phyloP scores from a whole-genome alignment of 2,888 invertebrate genomes.

The Agriopis leucophaearia region DNA sequence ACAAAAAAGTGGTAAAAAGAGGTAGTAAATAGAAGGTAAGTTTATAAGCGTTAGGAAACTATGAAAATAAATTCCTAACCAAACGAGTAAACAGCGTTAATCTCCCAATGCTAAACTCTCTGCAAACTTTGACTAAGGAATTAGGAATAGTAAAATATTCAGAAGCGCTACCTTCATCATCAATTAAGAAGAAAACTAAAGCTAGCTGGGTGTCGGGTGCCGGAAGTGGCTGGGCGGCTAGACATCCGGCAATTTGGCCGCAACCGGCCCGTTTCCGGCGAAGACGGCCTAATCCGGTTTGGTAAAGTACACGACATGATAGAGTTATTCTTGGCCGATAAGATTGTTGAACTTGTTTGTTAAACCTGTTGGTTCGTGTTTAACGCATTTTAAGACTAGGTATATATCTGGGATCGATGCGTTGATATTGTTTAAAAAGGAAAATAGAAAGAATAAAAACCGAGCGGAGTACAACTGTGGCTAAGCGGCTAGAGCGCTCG shows the following conservation, averaged over 20 bases:
- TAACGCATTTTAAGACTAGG: neutral
- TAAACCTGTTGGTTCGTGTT: constrained; percentile 16
- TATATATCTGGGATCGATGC: neutral
- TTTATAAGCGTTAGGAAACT: neutral
- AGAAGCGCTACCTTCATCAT: constrained; percentile 15
- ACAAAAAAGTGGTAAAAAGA: too few relatives aligned
- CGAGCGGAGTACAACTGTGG: too few relatives aligned
- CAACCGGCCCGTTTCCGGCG: constrained; percentile 57
- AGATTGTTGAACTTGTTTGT: constrained; percentile 29
- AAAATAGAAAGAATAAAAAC: neutral
- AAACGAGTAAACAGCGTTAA: neutral
- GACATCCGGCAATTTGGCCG: constrained; percentile 67
- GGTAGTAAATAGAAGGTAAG: too few relatives aligned
- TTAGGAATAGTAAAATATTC: constrained; percentile 11
- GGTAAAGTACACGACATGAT: constrained; percentile 47
- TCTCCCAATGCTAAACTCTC: neutral
- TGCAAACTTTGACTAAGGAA: neutral
- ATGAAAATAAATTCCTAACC: neutral
- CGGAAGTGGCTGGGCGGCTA: constrained; percentile 62
- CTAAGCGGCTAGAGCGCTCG: too few relatives aligned
- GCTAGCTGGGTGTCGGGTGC: constrained; percentile 39
- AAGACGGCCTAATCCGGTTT: constrained; percentile 46
- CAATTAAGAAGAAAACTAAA: constrained; percentile 31
- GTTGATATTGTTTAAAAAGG: neutral
- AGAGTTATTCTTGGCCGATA: constrained; percentile 41